A percentile compares a stretch with the other conserved stretches of the same genome.
Evolutionary conservation across 2,113 vertebrate species (phyloP).

Genomic region (Morone chrysops): DNA sequence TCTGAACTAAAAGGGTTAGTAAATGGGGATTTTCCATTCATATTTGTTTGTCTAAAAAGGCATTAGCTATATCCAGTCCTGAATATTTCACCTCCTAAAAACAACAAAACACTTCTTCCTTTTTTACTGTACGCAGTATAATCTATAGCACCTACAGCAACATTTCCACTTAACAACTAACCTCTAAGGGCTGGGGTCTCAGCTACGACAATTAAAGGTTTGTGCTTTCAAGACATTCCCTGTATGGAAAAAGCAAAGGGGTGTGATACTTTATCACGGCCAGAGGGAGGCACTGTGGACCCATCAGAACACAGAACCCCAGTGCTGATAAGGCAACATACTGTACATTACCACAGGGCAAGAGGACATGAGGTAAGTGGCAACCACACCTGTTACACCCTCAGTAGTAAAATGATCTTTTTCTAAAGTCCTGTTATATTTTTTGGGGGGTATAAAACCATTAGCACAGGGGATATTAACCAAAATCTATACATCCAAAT

Average conservation of each 20-base stretch:
- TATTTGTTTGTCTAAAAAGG: slow-evolving; percentile 25
- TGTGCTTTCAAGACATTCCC: slow-evolving; percentile 80
- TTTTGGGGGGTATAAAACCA: slow-evolving; percentile 48
- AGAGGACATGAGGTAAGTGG: slow-evolving; percentile 42
- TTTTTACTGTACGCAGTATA: slow-evolving; percentile 39
- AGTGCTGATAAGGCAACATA: slow-evolving; percentile 69
- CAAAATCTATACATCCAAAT: slow-evolving; percentile 3
- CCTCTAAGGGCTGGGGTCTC: slow-evolving; percentile 35
- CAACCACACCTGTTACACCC: slow-evolving; percentile 19
- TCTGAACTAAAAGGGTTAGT: slow-evolving; percentile 18
- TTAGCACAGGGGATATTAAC: slow-evolving; percentile 24
- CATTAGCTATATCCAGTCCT: slow-evolving; percentile 37
- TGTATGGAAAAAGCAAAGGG: slow-evolving; percentile 66
- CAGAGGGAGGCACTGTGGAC: slow-evolving; percentile 62
- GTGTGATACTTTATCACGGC: slow-evolving; percentile 55
- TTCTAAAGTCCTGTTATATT: slow-evolving; percentile 6
- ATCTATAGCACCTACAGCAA: slow-evolving; percentile 61
- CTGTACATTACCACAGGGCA: slow-evolving; percentile 57
- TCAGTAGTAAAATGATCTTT: slow-evolving; percentile 10
- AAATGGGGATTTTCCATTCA: slow-evolving; percentile 28
- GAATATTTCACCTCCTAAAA: slow-evolving; percentile 22
- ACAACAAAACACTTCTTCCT: slow-evolving; percentile 15
- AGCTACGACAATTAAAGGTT: slow-evolving; percentile 70
- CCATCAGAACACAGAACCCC: slow-evolving; percentile 53
- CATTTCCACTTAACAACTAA: slow-evolving; percentile 29